These are phyloP conservation scores for Acrocephalus arundinaceus DNA, from an alignment of 2,113 vertebrate genomes.

Conservation along the genomic window DNA sequence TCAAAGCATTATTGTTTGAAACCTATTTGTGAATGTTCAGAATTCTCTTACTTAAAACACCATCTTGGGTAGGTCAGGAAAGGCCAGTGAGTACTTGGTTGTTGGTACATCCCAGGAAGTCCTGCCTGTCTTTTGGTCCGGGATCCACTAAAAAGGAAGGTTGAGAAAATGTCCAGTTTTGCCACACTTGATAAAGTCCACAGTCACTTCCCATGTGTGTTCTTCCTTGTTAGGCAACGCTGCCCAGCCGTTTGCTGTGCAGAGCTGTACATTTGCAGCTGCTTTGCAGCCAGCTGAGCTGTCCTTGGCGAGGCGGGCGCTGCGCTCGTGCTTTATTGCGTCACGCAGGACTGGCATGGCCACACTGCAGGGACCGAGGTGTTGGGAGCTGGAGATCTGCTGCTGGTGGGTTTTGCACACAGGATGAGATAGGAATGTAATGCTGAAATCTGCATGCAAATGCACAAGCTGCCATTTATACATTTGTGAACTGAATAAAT, in stretches of 20 bases:
- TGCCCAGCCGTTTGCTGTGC: not conserved
- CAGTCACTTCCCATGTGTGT: not conserved
- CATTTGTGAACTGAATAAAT: slow-evolving; percentile 56
- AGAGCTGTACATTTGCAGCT: not conserved
- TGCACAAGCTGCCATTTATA: slow-evolving; percentile 28
- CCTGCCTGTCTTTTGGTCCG: not conserved
- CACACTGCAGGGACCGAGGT: not conserved
- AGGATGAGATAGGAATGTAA: slow-evolving; percentile 21
- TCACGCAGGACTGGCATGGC: not conserved
- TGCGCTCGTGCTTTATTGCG: not conserved
- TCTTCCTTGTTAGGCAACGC: not conserved
- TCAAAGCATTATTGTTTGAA: not conserved
- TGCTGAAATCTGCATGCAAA: slow-evolving; percentile 56
- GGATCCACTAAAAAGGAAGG: not conserved
- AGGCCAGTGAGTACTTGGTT: not conserved
- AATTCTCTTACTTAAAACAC: not conserved
- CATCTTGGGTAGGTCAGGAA: not conserved
- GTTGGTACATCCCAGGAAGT: not conserved
- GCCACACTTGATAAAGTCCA: not conserved
- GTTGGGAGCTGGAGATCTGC: not conserved
- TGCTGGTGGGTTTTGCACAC: slow-evolving; percentile 13
- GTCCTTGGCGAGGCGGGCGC: not conserved
- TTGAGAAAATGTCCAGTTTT: not conserved
- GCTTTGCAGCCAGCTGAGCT: not conserved
- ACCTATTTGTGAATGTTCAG: not conserved